Conservation (phyloP, 2,797 vertebrate genomes). For the Gadopsis marmoratus region DNA sequence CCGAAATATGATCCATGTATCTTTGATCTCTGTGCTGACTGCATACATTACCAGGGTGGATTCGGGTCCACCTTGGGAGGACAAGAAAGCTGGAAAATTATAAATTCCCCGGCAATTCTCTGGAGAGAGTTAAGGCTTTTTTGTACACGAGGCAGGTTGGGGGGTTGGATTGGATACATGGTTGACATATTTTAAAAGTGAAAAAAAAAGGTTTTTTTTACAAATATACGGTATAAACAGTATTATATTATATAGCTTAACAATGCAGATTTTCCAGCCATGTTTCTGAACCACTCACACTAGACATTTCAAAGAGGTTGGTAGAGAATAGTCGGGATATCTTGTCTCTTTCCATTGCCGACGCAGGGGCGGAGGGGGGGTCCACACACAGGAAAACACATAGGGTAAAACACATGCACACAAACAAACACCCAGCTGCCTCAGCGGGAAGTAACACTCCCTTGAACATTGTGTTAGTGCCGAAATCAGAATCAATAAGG, state of each 20-base stretch:
- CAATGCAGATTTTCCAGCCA: neutral
- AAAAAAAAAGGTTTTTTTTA: constrained; percentile 18
- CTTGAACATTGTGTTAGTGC: constrained; percentile 48
- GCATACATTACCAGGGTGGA: constrained; percentile 65
- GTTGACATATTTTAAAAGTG: constrained; percentile 39
- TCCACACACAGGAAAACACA: constrained; percentile 24
- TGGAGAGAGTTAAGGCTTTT: constrained; percentile 52
- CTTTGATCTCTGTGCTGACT: constrained; percentile 73
- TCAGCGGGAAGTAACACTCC: constrained; percentile 56
- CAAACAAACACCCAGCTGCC: constrained; percentile 58
- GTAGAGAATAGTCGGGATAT: neutral
- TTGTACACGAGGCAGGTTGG: constrained; percentile 64
- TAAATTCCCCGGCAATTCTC: constrained; percentile 69
- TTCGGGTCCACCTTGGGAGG: constrained; percentile 61
- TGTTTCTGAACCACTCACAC: neutral
- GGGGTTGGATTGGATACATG: constrained; percentile 22
- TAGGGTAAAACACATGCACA: constrained; percentile 43
- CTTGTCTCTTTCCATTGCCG: constrained; percentile 9
- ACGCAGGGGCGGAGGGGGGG: constrained; percentile 11
- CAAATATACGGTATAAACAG: neutral
- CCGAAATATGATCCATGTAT: constrained; percentile 60
- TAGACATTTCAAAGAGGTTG: neutral
- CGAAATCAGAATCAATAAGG: constrained; percentile 69
- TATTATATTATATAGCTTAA: neutral
- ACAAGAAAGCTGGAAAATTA: constrained; percentile 64